Conservation (phyloP, 1,140 invertebrate genomes). For the Trichogramma pretiosum region DNA sequence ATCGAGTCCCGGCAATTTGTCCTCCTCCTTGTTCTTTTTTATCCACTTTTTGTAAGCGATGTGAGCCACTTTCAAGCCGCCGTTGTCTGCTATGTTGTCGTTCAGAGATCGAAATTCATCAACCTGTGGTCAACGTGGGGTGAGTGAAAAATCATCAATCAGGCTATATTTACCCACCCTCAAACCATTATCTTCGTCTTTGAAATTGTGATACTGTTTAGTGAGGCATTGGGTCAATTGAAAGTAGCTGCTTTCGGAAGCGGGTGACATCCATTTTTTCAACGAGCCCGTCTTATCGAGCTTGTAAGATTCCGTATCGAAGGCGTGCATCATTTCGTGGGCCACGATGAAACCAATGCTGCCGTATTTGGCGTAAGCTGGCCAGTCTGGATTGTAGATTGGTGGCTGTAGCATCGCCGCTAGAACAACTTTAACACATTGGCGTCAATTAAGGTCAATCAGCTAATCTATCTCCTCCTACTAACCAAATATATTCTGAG, state of each 20-base stretch:
- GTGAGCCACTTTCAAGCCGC: constrained; percentile 52
- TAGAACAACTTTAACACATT: constrained; percentile 53
- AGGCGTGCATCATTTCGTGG: constrained; percentile 51
- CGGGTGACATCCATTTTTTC: constrained; percentile 56
- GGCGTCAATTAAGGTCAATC: background rate
- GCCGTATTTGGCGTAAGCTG: constrained; percentile 68
- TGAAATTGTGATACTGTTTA: constrained; percentile 60
- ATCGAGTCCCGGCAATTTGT: constrained; percentile 36
- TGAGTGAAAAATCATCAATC: background rate
- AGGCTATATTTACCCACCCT: constrained; percentile 37
- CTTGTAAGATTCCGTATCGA: constrained; percentile 56
- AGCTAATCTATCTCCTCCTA: background rate
- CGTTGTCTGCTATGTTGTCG: constrained; percentile 59
- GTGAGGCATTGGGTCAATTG: constrained; percentile 58
- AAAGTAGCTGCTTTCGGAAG: constrained; percentile 51
- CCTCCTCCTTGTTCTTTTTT: constrained; percentile 26
- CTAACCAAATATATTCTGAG: constrained; percentile 59
- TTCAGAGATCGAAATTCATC: constrained; percentile 54
- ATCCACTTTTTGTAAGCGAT: constrained; percentile 44
- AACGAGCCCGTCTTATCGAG: constrained; percentile 59
- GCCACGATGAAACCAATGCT: constrained; percentile 63
- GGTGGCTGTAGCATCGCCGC: constrained; percentile 66
- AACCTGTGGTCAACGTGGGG: background rate
- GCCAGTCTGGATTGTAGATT: constrained; percentile 60
- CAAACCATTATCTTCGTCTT: constrained; percentile 46